Evolutionary conservation across 2,797 vertebrate genomes (phyloP).

Genomic region (Strix occidentalis): DNA sequence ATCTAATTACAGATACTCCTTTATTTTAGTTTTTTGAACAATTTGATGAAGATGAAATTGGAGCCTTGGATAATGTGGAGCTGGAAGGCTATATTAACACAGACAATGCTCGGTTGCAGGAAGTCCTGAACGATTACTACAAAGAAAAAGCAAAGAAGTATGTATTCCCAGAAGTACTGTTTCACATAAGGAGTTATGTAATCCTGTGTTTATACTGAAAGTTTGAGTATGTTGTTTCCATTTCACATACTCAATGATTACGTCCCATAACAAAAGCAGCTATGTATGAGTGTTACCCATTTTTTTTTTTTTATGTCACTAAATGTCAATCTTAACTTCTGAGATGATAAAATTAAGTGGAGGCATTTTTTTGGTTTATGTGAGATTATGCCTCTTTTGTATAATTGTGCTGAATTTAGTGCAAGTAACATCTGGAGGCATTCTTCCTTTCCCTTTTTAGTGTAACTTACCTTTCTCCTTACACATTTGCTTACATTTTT

Average conservation of each 20-base stretch:
- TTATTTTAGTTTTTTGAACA: conserved; percentile 89
- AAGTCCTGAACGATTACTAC: conserved; percentile 91
- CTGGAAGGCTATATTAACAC: conserved; percentile 90
- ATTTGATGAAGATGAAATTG: conserved; percentile 96
- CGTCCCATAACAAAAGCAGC: neutral
- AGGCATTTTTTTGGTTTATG: neutral
- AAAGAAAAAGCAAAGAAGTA: conserved; percentile 90
- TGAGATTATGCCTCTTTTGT: neutral
- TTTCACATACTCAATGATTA: neutral
- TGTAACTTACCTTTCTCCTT: neutral
- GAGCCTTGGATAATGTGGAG: conserved; percentile 92
- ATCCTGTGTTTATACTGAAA: neutral
- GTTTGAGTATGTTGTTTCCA: neutral
- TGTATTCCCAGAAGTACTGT: conserved; percentile 22
- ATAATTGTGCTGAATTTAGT: neutral
- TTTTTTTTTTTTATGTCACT: neutral
- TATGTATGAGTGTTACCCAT: neutral
- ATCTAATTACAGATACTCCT: neutral
- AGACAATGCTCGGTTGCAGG: conserved; percentile 85
- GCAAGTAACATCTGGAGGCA: neutral
- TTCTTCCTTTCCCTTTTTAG: neutral
- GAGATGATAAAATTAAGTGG: neutral
- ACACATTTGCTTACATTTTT: neutral
- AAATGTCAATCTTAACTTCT: neutral
- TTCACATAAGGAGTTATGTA: neutral